Conservation (phyloP, 2,888 invertebrate genomes). For the Schizaphis graminum region DNA sequence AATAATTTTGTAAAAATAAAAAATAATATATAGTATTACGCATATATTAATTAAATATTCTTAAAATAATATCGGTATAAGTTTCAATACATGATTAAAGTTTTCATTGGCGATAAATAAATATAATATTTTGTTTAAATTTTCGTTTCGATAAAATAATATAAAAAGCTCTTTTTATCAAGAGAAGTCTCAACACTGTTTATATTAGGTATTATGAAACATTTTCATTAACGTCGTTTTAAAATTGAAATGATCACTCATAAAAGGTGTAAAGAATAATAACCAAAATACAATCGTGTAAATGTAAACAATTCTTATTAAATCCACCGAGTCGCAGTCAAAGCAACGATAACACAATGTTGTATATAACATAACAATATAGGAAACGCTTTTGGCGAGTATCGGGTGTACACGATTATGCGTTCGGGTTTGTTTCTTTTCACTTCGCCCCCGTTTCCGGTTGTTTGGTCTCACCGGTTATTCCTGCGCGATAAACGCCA, state of each 20-base stretch:
- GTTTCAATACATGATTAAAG: not conserved
- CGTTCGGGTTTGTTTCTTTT: conserved; percentile 38
- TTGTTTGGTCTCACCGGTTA: conserved; percentile 54
- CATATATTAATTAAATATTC: not conserved
- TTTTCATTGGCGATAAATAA: not conserved
- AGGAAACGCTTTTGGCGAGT: conserved; percentile 38
- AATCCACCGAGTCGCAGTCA: not conserved
- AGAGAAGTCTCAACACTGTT: not conserved
- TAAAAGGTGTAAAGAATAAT: not conserved
- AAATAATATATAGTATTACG: not conserved
- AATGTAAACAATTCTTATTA: not conserved
- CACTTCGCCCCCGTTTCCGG: conserved; percentile 44
- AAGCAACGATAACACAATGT: not conserved
- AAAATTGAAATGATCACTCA: not conserved
- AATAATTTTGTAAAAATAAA: too few relatives aligned
- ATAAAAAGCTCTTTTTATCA: not conserved
- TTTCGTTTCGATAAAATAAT: not conserved
- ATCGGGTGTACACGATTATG: not conserved
- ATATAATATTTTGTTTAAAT: not conserved
- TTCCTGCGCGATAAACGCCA: conserved; percentile 39
- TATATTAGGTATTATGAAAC: not conserved
- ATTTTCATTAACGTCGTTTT: not conserved
- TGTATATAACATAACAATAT: not conserved
- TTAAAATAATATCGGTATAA: not conserved
- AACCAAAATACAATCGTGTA: not conserved